Conservation (phyloP, 2,888 invertebrate species). For the Ormyrus rosae region DNA sequence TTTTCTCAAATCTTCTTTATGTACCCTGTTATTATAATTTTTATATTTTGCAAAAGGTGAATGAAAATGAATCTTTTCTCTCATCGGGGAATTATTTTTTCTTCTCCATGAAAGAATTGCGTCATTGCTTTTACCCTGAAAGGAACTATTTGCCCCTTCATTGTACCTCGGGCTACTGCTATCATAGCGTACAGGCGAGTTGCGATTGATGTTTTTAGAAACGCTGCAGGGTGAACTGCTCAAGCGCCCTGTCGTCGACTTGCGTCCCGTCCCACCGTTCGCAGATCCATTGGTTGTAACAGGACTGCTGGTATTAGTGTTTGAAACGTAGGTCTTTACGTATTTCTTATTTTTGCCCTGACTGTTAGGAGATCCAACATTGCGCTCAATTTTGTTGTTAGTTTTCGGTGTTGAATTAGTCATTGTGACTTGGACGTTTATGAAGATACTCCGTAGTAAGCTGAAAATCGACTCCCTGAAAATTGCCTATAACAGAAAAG, state of each 20-base stretch:
- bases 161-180: slow-evolving; percentile 54
- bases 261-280: slow-evolving; percentile 25
- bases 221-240: slow-evolving; percentile 66
- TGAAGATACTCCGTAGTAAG: no score
- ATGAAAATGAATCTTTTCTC: no score
- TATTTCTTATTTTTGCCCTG: slow-evolving; percentile 63
- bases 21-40: no score
- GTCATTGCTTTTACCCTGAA: slow-evolving; percentile 59
- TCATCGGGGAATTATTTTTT: no score
- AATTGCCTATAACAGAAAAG: slow-evolving; percentile 12
- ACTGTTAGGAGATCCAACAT: slow-evolving; percentile 68
- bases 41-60: no score
- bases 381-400: slow-evolving; percentile 68
- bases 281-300: slow-evolving; percentile 29
- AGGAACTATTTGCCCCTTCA: no score
- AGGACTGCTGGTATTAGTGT: neutral
- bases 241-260: slow-evolving; percentile 62
- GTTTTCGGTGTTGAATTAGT: slow-evolving; percentile 74
- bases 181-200: slow-evolving; percentile 64
- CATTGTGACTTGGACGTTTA: slow-evolving; percentile 61
- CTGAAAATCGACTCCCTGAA: no score
- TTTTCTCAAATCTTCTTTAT: no score
- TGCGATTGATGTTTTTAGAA: slow-evolving; percentile 63
- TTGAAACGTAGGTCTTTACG: slow-evolving; percentile 48
- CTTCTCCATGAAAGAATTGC: neutral